These are phyloP conservation scores for Scomber scombrus DNA, from an alignment of 2,113 vertebrate species.

Conservation along the genomic window DNA sequence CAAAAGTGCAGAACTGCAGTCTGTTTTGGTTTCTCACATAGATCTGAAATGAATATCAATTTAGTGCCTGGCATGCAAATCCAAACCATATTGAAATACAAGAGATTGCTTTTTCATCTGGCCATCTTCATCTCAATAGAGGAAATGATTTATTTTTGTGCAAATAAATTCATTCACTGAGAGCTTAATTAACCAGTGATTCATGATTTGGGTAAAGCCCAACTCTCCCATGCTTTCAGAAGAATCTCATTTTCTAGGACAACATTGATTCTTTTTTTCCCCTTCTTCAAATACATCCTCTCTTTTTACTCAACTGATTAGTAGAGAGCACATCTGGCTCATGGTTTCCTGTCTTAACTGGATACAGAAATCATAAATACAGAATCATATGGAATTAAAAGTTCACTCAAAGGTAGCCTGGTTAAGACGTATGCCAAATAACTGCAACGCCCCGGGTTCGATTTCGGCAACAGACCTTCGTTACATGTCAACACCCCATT, in stretches of 20 bases:
- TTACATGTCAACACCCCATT: too few species aligned
- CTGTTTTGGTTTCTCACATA: slow-evolving; percentile 50
- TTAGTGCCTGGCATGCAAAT: slow-evolving; percentile 57
- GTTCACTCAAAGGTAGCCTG: background rate
- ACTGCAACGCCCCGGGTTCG: too few species aligned
- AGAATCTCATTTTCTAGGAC: slow-evolving; percentile 67
- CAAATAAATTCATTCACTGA: slow-evolving; percentile 68
- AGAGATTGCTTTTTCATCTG: slow-evolving; percentile 69
- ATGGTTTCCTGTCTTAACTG: slow-evolving; percentile 46
- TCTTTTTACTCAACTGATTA: slow-evolving; percentile 58
- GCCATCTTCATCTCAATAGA: slow-evolving; percentile 63
- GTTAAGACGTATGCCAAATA: too few species aligned
- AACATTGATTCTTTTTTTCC: slow-evolving; percentile 65
- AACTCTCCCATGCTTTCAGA: slow-evolving; percentile 65
- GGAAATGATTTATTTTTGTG: slow-evolving; percentile 70
- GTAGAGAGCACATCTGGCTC: slow-evolving; percentile 53
- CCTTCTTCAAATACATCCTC: slow-evolving; percentile 25
- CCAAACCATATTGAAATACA: slow-evolving; percentile 60
- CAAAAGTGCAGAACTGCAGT: slow-evolving; percentile 56
- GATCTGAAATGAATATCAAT: slow-evolving; percentile 71
- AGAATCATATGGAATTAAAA: slow-evolving; percentile 5
- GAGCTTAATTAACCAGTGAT: slow-evolving; percentile 75
- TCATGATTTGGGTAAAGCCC: slow-evolving; percentile 67
- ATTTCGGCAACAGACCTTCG: too few species aligned
- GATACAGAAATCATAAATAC: slow-evolving; percentile 42